phyloP scores from a whole-genome alignment of 2,888 invertebrate genomes.

The Leucophenga montana region DNA sequence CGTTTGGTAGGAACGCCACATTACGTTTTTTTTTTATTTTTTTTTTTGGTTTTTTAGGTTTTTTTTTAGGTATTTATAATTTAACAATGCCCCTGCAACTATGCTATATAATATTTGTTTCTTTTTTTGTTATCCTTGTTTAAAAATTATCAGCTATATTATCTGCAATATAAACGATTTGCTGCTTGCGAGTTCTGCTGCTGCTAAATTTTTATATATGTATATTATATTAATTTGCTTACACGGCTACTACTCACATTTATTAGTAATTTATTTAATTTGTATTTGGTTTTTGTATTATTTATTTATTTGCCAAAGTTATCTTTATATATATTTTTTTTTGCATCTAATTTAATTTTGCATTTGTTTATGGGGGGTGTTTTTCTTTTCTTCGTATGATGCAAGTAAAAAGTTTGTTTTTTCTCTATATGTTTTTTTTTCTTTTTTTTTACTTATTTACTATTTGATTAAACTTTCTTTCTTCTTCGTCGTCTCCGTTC shows the following conservation, averaged over 20 bases:
- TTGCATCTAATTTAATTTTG: constrained; percentile 34
- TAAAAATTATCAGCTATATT: constrained; percentile 17
- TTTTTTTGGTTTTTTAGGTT: too few relatives aligned
- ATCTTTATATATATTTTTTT: too few relatives aligned
- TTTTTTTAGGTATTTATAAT: constrained; percentile 19
- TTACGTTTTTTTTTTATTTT: too few relatives aligned
- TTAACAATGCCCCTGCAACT: constrained; percentile 29
- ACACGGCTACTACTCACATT: constrained; percentile 23
- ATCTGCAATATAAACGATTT: constrained; percentile 8
- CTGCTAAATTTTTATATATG: background rate
- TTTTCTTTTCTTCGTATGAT: constrained; percentile 30
- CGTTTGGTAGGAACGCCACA: too few relatives aligned
- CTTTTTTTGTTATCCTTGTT: constrained; percentile 36
- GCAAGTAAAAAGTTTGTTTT: constrained; percentile 53
- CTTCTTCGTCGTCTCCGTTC: constrained; percentile 36
- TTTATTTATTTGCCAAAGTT: constrained; percentile 40
- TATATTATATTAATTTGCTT: constrained; percentile 20
- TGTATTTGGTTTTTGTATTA: constrained; percentile 4
- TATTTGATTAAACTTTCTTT: constrained; percentile 28
- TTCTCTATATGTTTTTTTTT: constrained; percentile 16
- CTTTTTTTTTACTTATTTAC: constrained; percentile 33
- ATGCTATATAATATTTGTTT: constrained; percentile 30
- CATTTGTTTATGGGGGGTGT: constrained; percentile 14
- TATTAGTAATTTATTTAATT: constrained; percentile 20
- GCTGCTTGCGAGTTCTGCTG: constrained; percentile 15